These are phyloP conservation scores for Drosophila takahashii DNA, from an alignment of 1,140 invertebrate species.

Conservation along the genomic window DNA sequence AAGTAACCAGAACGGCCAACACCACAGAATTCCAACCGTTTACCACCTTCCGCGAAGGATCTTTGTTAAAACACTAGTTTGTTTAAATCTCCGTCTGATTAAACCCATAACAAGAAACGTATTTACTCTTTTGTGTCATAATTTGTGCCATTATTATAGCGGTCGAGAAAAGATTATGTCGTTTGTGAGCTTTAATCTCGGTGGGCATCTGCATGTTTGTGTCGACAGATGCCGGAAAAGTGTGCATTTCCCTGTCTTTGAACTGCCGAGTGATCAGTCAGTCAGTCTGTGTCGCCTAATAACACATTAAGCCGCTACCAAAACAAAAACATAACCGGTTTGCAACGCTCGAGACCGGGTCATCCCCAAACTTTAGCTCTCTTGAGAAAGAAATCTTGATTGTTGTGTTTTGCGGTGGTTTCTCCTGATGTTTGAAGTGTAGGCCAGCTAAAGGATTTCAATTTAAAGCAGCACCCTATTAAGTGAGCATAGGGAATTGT, in stretches of 20 bases:
- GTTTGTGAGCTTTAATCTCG: slow-evolving; percentile 11
- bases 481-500: no score
- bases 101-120: slow-evolving; percentile 74
- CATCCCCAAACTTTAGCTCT: neutral
- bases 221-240: slow-evolving; percentile 16
- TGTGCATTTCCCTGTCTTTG: slow-evolving; percentile 13
- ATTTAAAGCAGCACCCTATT: no score
- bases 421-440: no score
- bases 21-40: slow-evolving; percentile 44
- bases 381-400: neutral
- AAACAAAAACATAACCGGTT: slow-evolving; percentile 27
- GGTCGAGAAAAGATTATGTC: slow-evolving; percentile 12
- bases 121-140: slow-evolving; percentile 28
- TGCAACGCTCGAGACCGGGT: slow-evolving; percentile 1
- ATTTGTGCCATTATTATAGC: slow-evolving; percentile 5
- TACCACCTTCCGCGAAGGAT: slow-evolving; percentile 57
- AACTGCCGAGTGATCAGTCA: slow-evolving; percentile 4
- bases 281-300: slow-evolving; percentile 17
- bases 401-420: neutral
- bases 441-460: neutral
- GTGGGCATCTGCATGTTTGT: slow-evolving; percentile 7
- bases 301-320: slow-evolving; percentile 5
- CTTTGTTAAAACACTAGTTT: slow-evolving; percentile 52
- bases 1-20: slow-evolving; percentile 20
- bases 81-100: slow-evolving; percentile 79